phyloP scores from a whole-genome alignment of 2,113 vertebrate species.

The Trachemys scripta region DNA sequence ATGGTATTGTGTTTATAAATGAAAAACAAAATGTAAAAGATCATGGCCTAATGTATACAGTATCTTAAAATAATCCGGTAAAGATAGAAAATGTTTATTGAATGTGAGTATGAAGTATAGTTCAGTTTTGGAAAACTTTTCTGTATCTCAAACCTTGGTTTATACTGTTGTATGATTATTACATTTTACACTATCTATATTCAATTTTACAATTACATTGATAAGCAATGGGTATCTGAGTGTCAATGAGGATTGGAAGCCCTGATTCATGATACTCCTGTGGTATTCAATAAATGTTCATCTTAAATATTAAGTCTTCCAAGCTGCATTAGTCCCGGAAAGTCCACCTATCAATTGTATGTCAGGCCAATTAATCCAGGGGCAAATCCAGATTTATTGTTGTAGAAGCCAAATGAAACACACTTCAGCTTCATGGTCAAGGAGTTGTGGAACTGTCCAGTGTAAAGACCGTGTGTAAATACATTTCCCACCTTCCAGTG shows the following conservation, averaged over 20 bases:
- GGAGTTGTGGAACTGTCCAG: background rate
- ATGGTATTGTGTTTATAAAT: conserved; percentile 70
- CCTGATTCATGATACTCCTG: conserved; percentile 42
- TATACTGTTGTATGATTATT: conserved; percentile 35
- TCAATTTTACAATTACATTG: conserved; percentile 67
- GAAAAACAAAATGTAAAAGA: conserved; percentile 53
- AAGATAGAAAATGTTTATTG: conserved; percentile 62
- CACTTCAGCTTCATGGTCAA: background rate
- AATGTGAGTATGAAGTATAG: conserved; percentile 59
- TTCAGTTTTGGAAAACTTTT: conserved; percentile 66
- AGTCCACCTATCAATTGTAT: background rate
- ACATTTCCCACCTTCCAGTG: background rate
- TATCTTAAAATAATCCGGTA: conserved; percentile 37
- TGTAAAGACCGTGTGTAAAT: background rate
- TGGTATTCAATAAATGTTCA: conserved; percentile 49
- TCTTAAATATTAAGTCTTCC: conserved; percentile 62
- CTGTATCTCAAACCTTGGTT: conserved; percentile 67
- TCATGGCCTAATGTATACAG: conserved; percentile 41
- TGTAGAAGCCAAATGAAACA: background rate
- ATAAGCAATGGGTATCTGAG: conserved; percentile 62
- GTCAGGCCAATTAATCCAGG: background rate
- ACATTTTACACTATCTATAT: conserved; percentile 62
- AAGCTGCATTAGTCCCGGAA: conserved; percentile 25
- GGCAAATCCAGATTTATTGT: background rate
- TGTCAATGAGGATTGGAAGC: conserved; percentile 50